A percentile compares a stretch with the other conserved stretches of the same genome.
These are phyloP conservation scores for Dascyllus trimaculatus DNA, from an alignment of 2,113 vertebrate species.

Conservation along the genomic window DNA sequence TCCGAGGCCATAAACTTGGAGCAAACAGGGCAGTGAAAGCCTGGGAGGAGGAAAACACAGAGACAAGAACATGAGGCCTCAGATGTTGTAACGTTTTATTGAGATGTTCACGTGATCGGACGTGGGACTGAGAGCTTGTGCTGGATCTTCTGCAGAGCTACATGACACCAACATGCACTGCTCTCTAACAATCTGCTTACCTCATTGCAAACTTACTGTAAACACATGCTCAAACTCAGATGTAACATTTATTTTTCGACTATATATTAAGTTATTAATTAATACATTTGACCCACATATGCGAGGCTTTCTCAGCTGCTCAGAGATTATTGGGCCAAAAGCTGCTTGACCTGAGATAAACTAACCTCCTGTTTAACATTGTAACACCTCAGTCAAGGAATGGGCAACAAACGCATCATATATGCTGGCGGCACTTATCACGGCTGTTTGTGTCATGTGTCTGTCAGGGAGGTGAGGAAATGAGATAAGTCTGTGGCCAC, in stretches of 20 bases:
- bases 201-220: neutral
- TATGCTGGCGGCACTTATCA: neutral
- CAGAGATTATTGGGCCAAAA: conserved; percentile 55
- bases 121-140: conserved; percentile 6
- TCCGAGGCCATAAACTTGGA: conserved; percentile 95
- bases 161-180: neutral
- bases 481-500: conserved; percentile 7
- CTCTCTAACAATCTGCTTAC: conserved; percentile 24
- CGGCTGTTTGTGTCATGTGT: conserved; percentile 13
- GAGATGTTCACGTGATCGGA: conserved; percentile 47
- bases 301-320: conserved; percentile 26
- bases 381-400: neutral
- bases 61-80: conserved; percentile 34
- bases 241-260: neutral
- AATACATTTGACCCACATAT: conserved; percentile 20
- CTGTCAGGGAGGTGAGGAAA: conserved; percentile 5
- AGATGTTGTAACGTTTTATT: conserved; percentile 30
- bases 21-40: conserved; percentile 97
- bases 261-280: conserved; percentile 13
- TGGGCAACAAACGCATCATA: neutral
- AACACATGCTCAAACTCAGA: neutral
- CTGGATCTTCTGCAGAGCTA: neutral
- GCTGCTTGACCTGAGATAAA: conserved; percentile 39
- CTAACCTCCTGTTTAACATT: conserved; percentile 11
- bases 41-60: conserved; percentile 75